Conservation (phyloP, 2,113 vertebrate species). For the Ptilorrhoa leucosticta region DNA sequence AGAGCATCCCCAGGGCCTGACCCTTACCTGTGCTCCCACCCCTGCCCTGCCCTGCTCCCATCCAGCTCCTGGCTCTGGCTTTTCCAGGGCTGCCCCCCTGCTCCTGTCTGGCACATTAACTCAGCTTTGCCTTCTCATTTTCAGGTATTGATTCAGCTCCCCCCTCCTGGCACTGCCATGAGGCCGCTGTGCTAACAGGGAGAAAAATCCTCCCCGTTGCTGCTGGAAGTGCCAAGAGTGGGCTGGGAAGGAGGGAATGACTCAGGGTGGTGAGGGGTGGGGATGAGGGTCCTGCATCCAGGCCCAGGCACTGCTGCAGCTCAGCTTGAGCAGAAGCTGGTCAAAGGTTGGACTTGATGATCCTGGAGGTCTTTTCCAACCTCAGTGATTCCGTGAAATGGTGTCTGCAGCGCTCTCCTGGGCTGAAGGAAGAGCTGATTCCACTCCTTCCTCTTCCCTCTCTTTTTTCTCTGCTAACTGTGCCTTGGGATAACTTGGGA, state of each 20-base stretch:
- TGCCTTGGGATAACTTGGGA: accelerated
- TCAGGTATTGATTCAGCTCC: slow-evolving; percentile 32
- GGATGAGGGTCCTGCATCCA: neutral
- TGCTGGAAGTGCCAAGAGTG: neutral
- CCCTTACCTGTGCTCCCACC: neutral
- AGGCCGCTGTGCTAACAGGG: neutral
- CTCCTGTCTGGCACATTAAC: slow-evolving; percentile 19
- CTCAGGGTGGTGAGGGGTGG: neutral
- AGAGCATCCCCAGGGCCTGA: neutral
- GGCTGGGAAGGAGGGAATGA: neutral
- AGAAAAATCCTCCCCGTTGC: neutral
- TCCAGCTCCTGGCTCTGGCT: neutral
- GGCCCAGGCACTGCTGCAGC: neutral
- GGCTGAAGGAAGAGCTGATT: neutral
- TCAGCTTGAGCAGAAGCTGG: neutral
- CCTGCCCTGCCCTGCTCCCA: neutral
- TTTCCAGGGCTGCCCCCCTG: neutral
- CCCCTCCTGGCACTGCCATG: neutral
- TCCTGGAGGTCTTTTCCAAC: neutral
- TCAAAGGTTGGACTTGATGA: accelerated
- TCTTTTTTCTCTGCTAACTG: accelerated
- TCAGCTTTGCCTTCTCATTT: slow-evolving; percentile 35
- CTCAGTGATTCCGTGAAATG: neutral
- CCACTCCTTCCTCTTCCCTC: neutral
- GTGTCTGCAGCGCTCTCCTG: accelerated